Conservation (phyloP, 2,797 vertebrate species). For the Centroberyx gerrardi region DNA sequence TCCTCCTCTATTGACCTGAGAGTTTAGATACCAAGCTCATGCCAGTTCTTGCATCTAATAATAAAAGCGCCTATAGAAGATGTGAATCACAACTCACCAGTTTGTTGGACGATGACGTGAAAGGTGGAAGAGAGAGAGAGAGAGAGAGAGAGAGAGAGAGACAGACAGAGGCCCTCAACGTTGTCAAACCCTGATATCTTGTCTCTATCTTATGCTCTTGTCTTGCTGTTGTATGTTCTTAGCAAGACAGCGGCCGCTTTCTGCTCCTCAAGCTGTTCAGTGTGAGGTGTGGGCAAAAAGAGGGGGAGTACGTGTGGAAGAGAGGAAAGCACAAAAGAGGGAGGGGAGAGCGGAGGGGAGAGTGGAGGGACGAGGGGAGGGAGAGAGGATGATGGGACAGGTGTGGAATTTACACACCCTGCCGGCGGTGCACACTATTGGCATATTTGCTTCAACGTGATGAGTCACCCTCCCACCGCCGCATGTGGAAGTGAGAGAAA, state of each 20-base stretch:
- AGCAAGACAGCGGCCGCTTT: conserved; percentile 49
- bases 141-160: too few species aligned
- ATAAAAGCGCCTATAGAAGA: conserved; percentile 16
- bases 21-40: neutral
- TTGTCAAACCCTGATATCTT: conserved; percentile 8
- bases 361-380: conserved; percentile 18
- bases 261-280: conserved; percentile 64
- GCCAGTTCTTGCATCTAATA: neutral
- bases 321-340: conserved; percentile 57
- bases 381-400: conserved; percentile 77
- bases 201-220: conserved; percentile 4
- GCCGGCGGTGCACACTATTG: conserved; percentile 59
- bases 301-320: conserved; percentile 59
- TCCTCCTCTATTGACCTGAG: conserved; percentile 14
- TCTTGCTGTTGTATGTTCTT: conserved; percentile 59
- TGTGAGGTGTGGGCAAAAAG: conserved; percentile 59
- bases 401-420: conserved; percentile 82
- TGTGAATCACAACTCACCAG: conserved; percentile 54
- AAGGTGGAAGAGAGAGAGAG: neutral
- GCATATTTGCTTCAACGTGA: conserved; percentile 59
- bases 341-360: conserved; percentile 15
- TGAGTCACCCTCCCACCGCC: conserved; percentile 61
- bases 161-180: conserved; percentile 20
- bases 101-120: neutral
- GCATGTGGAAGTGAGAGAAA: conserved; percentile 43